Evolutionary conservation across 2,888 invertebrate species (phyloP), one percentile per base, ranked within the genome.

Genomic region (Habrosyne pyritoides): DNA sequence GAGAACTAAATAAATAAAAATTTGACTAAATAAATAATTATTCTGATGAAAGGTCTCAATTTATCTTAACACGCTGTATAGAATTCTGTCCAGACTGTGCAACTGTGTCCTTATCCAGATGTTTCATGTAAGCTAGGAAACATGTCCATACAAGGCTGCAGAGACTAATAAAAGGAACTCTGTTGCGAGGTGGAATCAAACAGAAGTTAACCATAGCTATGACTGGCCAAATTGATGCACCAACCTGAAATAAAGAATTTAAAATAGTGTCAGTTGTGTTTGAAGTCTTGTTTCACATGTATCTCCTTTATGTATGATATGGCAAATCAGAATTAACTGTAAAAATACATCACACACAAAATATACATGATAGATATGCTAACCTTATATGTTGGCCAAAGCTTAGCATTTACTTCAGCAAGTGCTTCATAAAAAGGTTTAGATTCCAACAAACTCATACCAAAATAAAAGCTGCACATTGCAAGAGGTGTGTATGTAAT

Each of bases 81-180:
- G 81, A 66, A 63, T 61, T 75, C 56, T 67, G 63, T 54, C 61
- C 66, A 53, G 68, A n/a, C 67, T 71, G 79, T 52, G 57, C 59
- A 54, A 73, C 67, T 52, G 81, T 66, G 61, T 89, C 86, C 70
- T 86, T 86, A 54, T 92, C 91, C 57, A 88, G 71, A 64, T 96
- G 94, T 83, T 96, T 96, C 96, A 97, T 96, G 69, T 96, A 96
- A 0, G 96, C 96, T 55, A 97, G 89, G 77, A 96, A 96, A 68
- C 95, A 95, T 4, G 96, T 96, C 97, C 97, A 97, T 63, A 96
- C 81, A 53, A 96, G 92, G 80, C 96, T 96, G 79, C 96, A 96
- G 30, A 94, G 79, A 73, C 96, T 96, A 22, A 96, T 96, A 73
- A 96, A 96, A 24, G 95, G 94, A 5, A 97, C 96, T 63, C 96